phyloP scores from a whole-genome alignment of 2,797 vertebrate species.

The Okamejei kenojei region DNA sequence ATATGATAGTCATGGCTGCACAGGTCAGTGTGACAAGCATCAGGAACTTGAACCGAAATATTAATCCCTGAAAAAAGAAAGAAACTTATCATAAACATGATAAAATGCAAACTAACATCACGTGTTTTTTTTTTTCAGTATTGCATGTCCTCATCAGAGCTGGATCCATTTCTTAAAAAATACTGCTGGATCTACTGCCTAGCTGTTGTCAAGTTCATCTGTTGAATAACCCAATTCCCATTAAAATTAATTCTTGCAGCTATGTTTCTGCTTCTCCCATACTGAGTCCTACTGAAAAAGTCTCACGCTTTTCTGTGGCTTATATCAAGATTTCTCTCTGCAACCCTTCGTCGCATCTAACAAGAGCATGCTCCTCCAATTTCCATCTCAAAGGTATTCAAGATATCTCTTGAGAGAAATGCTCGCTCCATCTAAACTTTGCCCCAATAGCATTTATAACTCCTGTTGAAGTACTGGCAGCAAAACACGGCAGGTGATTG shows the following conservation, averaged over 20 bases:
- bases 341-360: neutral
- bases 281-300: neutral
- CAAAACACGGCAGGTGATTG: no score
- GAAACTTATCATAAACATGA: neutral
- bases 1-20: constrained; percentile 93
- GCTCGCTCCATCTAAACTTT: no score
- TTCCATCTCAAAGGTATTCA: neutral
- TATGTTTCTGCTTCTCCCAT: neutral
- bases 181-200: constrained; percentile 39
- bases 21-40: constrained; percentile 91
- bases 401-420: no score
- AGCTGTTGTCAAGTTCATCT: neutral
- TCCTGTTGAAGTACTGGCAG: no score
- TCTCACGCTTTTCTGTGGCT: neutral
- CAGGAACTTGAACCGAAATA: constrained; percentile 95
- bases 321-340: neutral
- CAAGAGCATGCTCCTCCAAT: neutral
- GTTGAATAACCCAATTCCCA: neutral
- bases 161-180: constrained; percentile 42
- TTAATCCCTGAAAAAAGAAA: constrained; percentile 71
- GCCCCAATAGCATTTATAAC: no score
- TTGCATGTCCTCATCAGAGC: neutral
- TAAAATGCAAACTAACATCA: constrained; percentile 39
- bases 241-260: neutral
- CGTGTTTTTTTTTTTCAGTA: neutral